A percentile compares a stretch with the other conserved stretches of the same genome.
Conservation (phyloP, 92 coral and sea anemone species). For the Metridium senile region DNA sequence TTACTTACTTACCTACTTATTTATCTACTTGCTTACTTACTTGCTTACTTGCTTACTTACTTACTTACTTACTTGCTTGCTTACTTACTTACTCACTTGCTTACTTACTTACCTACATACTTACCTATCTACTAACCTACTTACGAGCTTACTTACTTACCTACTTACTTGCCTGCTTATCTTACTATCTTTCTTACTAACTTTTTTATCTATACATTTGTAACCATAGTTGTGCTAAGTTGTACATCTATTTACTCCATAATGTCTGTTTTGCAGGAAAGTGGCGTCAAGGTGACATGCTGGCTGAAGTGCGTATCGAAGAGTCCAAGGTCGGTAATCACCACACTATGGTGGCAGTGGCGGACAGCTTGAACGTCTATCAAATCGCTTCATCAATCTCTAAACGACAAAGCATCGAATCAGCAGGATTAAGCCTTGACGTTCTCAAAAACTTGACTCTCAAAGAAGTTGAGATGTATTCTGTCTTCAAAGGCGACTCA, state of each 20-base stretch:
- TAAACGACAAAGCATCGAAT: slow-evolving; percentile 67
- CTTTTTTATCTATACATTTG: no score
- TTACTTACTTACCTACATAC: no score
- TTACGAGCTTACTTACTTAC: no score
- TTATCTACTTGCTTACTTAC: no score
- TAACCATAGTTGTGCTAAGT: no score
- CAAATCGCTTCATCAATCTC: slow-evolving; percentile 78
- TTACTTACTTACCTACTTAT: no score
- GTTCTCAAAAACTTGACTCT: slow-evolving; percentile 61
- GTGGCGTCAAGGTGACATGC: slow-evolving; percentile 84
- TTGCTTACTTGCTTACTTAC: no score
- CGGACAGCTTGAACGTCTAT: slow-evolving; percentile 68
- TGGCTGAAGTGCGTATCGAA: slow-evolving; percentile 77
- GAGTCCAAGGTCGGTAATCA: slow-evolving; percentile 89
- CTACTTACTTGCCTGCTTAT: no score
- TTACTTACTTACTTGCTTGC: no score
- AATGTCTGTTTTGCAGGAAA: slow-evolving; percentile 56
- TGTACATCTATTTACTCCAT: not conserved
- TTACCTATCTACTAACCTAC: no score
- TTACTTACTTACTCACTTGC: no score
- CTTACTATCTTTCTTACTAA: no score
- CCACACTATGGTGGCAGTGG: slow-evolving; percentile 86
- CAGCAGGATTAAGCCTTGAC: slow-evolving; percentile 78
- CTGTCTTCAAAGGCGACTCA: slow-evolving; percentile 89
- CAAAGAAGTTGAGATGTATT: slow-evolving; percentile 86